Base-by-base conservation (phyloP, 2,113 vertebrate species). In the Callithrix jacchus region DNA sequence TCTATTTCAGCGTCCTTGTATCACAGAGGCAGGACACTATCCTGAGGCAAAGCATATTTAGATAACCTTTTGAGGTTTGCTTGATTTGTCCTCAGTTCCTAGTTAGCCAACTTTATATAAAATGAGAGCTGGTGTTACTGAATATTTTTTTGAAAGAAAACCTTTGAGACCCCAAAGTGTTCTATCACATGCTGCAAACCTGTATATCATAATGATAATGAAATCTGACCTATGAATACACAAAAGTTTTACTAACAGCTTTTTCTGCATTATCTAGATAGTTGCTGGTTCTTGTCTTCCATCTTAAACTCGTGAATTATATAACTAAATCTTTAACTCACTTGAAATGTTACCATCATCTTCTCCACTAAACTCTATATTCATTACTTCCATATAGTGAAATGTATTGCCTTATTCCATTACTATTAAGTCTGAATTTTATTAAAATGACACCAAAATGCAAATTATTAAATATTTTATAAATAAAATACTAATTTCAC, bases 61-160 rank as follows among this genome's bases (percentile, higher is more conserved):
- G 40, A 73, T 25, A 94, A 12, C 0, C 37, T 61, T 77, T 45
- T 94, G 54, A 45, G 66, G 14, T 80, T 91, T 47, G 61, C 17
- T 21, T 47, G 74, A 85, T 87, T 97, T 93, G 16, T 73, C n/a
- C 21, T 93, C 32, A 49, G 27, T 70, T 86, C 13, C 27, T 68
- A 58, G 49, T 74, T 95, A 95, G 68, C 20, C 54, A 87, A 52
- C 13, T 76, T 95, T 42, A 76, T 54, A 70, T 37, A 80, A 92
- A 81, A 94, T 16, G 11, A 95, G 2, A 4, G 30, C 8, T 7
- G 6, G 21, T 14, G 4, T 68, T 89, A 80, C 16, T 79, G 47
- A 96, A 95, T 40, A 54, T 73, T 68, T 76, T 0, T 89, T 90
- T 70, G 21, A 81, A 58, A 87, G 93, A 77, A 91, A 76, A 54